A percentile compares a stretch with the other conserved stretches of the same genome.
Conservation (phyloP, 2,888 invertebrate genomes). For the Formica aserva region DNA sequence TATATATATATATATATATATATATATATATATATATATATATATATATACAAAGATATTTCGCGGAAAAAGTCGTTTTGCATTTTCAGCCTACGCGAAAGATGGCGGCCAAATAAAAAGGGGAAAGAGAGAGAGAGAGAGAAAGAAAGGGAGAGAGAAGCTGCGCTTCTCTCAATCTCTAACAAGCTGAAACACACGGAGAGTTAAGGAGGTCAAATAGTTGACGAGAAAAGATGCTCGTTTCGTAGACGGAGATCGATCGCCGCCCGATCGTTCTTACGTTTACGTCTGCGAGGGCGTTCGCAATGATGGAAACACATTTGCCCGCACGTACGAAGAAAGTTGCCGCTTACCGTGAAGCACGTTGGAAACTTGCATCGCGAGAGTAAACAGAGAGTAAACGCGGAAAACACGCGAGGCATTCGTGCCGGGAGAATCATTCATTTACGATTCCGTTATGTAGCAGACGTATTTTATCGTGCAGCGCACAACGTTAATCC, state of each 20-base stretch:
- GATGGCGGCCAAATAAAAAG: not conserved
- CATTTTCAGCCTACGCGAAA: too few relatives aligned
- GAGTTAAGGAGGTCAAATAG: conserved; percentile 48
- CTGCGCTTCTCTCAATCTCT: not conserved
- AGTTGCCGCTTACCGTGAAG: conserved; percentile 52
- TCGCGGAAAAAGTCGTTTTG: too few relatives aligned
- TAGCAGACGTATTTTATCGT: not conserved
- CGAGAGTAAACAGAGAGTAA: not conserved
- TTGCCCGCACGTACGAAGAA: conserved; percentile 53
- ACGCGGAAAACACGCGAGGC: not conserved
- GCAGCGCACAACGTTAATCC: not conserved
- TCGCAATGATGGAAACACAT: conserved; percentile 45
- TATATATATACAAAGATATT: too few relatives aligned
- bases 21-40: too few relatives aligned
- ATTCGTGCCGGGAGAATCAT: not conserved
- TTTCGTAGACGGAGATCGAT: conserved; percentile 47
- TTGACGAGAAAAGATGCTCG: conserved; percentile 48
- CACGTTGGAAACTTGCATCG: conserved; percentile 7
- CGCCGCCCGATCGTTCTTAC: conserved; percentile 46
- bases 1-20: too few relatives aligned
- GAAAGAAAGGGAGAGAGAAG: not conserved
- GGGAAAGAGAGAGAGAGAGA: not conserved
- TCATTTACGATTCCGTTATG: not conserved
- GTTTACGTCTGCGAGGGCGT: conserved; percentile 66
- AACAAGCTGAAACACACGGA: not conserved